Evolutionary conservation across 35 echinoderm and acorn worm genomes (phyloP), one percentile per base, ranked within the genome.

Genomic region (Ophiothrix spiculata): DNA sequence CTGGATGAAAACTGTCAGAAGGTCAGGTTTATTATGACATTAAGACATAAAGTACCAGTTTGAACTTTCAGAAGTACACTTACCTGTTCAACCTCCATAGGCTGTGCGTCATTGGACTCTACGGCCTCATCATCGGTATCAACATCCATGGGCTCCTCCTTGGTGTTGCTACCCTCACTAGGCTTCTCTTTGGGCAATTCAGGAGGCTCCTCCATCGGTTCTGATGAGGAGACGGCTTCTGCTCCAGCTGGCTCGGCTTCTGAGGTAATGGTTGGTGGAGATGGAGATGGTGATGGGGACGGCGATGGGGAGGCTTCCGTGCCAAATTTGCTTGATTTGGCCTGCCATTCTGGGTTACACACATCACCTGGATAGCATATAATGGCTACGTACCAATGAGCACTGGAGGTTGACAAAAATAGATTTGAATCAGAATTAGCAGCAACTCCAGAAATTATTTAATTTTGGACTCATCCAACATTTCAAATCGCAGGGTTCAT

Each of bases 341-440:
- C 17, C 29, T 80, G 33, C 75, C 77, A 54, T 87, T 79, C 56
- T 80, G 64, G 15, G 41, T 31, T 35, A 40, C 38, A 16, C 36
- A 85, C 81, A 36, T 79, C 39, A 36, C 90, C 90, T 46, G 94
- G 88, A 78, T 90, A 97, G 40, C 94, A 97, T 16, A 97, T 89
- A 35, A 97, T 83, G 4, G 90, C 94, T 19, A 97, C 90, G 78
- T 89, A 97, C 94, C 94, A 97, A 89, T 97, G 94, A 39, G 94
- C 81, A 79, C 94, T 97, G 78, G 32, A 64, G 35, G 39, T 36
- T 0, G 45, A n/a, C n/a, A n/a, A n/a, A n/a, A n/a, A n/a, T n/a
- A n/a, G n/a, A n/a, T n/a, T n/a, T n/a, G n/a, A n/a, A n/a, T n/a
- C n/a, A n/a, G n/a, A n/a, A n/a, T n/a, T n/a, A n/a, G n/a, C n/a